Evolutionary conservation across 2,797 vertebrate species (phyloP).

Genomic region (Toxotes lorentzi): DNA sequence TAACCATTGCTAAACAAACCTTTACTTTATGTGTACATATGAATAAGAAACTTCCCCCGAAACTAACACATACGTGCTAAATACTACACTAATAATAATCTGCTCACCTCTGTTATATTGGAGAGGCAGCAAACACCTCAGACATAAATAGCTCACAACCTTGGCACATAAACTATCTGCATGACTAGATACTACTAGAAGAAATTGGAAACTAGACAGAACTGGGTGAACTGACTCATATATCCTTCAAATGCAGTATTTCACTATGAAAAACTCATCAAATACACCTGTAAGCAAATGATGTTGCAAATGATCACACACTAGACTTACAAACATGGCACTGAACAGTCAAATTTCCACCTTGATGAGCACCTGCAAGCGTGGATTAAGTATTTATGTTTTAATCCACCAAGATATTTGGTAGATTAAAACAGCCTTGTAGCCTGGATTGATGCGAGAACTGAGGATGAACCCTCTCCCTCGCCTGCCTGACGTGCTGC

Average conservation of each 20-base stretch:
- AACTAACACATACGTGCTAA: neutral
- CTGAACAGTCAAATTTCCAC: neutral
- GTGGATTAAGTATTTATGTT: constrained; percentile 34
- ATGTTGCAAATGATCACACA: neutral
- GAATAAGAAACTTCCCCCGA: neutral
- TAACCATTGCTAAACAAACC: neutral
- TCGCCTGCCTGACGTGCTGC: neutral
- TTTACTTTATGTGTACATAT: neutral
- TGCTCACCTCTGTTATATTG: neutral
- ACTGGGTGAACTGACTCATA: neutral
- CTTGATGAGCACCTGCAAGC: constrained; percentile 24
- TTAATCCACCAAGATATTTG: constrained; percentile 40
- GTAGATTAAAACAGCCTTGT: constrained; percentile 35
- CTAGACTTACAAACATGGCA: neutral
- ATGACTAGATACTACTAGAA: neutral
- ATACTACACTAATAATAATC: neutral
- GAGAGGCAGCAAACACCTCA: neutral
- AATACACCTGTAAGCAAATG: neutral
- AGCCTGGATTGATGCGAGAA: constrained; percentile 28
- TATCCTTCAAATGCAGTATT: neutral
- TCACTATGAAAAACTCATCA: neutral
- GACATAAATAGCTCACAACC: neutral
- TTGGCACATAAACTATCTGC: neutral
- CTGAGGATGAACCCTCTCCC: constrained; percentile 11
- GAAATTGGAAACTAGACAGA: neutral